Base-by-base conservation (phyloP, 2,888 invertebrate genomes). In the Lasiommata megera region DNA sequence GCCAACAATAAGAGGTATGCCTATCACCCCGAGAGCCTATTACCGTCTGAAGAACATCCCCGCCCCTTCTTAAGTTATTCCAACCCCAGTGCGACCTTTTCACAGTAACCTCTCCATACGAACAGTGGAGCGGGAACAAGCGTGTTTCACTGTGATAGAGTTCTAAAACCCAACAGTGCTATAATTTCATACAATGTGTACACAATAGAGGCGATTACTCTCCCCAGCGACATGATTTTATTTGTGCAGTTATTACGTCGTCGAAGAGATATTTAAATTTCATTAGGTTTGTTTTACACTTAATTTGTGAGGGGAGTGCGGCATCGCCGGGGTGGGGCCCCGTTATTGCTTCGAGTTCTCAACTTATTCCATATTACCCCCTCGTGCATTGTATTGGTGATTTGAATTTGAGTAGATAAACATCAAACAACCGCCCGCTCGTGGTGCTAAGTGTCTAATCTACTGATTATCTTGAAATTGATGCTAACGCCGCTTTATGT, bases 251-350 rank as follows among this genome's bases (percentile, higher is more conserved):
- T 89, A 90, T 88, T 87, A 82, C 83, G 83, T 81, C 80, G 84
- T 76, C 80, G 80, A 82, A 80, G 84, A 88, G 88, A 89, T 89
- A 89, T 90, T 89, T 89, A 89, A 89, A 90, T 90, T 89, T 88
- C 88, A 89, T 90, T 90, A 88, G 90, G 89, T 89, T 90, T 90
- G 89, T 90, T 90, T 90, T 90, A 89, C 90, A 90, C 88, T 90
- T 90, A 89, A 90, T 89, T 90, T 90, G 88, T 78, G 85, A 87
- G 84, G 88, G 88, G 88, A 74, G 77, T 79, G 76, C 54, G 60
- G 74, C 79, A 83, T 83, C 67, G 79, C 68, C 72, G 78, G 88
- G 88, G 88, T 82, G 87, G 87, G 72, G 82, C 77, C 68, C 73
- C 67, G 75, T 80, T 82, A 81, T 81, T 80, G 80, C 79, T 69